phyloP scores from a whole-genome alignment of 1,140 invertebrate genomes.

The Watersipora subatra region DNA sequence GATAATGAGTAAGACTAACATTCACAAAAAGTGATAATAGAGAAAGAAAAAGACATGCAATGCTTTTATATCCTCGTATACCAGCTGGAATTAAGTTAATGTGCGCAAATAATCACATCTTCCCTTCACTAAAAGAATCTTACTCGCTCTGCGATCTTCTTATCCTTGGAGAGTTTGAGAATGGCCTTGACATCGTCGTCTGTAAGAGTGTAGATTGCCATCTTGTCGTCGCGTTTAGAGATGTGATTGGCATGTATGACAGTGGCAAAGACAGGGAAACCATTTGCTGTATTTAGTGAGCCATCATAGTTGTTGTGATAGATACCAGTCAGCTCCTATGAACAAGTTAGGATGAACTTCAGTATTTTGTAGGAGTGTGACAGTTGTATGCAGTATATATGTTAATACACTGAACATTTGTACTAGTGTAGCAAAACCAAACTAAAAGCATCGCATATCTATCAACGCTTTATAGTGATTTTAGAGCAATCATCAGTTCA shows the following conservation, averaged over 20 bases:
- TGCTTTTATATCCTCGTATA: too few species aligned
- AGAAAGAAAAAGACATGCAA: too few species aligned
- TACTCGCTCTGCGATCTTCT: slow-evolving; percentile 68
- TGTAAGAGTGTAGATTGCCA: slow-evolving; percentile 61
- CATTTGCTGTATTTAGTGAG: slow-evolving; percentile 74
- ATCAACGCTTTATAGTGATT: too few species aligned
- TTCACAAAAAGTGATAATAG: too few species aligned
- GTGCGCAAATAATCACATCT: too few species aligned
- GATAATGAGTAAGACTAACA: too few species aligned
- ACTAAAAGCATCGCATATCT: too few species aligned
- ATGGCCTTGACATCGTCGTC: slow-evolving; percentile 76
- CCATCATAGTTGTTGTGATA: slow-evolving; percentile 98
- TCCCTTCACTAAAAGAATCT: too few species aligned
- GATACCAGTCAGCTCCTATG: slow-evolving; percentile 59
- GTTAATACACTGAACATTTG: background rate
- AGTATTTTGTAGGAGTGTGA: background rate
- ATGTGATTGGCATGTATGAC: slow-evolving; percentile 93
- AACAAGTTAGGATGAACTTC: slow-evolving; percentile 13
- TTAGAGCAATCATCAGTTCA: too few species aligned
- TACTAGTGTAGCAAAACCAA: too few species aligned
- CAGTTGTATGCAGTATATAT: background rate
- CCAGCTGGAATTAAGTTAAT: too few species aligned
- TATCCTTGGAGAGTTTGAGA: slow-evolving; percentile 52
- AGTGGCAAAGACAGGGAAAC: slow-evolving; percentile 96
- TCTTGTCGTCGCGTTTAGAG: slow-evolving; percentile 77